These are phyloP conservation scores for Lepus europaeus DNA, from an alignment of 2,113 vertebrate species.

Conservation along the genomic window DNA sequence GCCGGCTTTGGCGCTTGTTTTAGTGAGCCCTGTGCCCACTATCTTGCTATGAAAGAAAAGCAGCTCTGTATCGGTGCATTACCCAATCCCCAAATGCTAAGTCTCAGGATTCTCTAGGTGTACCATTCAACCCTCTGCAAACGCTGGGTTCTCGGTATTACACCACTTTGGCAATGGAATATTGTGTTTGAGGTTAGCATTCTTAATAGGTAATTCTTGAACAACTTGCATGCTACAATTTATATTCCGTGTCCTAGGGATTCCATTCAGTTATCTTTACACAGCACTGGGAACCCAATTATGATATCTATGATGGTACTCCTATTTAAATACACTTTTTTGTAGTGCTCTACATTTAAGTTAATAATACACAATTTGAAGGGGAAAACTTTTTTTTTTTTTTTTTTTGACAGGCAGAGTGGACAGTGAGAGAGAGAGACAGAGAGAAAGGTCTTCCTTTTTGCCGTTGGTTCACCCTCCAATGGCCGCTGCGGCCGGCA, in stretches of 20 bases:
- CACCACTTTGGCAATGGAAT: neutral
- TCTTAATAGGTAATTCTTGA: neutral
- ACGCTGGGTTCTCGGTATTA: neutral
- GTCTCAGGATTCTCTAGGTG: neutral
- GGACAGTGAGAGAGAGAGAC: too few relatives aligned
- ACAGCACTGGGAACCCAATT: too few relatives aligned
- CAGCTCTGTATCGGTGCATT: neutral
- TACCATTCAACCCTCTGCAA: neutral
- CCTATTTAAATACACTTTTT: too few relatives aligned
- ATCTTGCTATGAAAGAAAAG: neutral
- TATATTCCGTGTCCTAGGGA: too few relatives aligned
- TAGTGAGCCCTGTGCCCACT: neutral
- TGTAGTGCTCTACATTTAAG: too few relatives aligned
- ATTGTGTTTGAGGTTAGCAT: neutral
- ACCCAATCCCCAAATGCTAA: neutral
- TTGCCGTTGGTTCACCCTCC: too few relatives aligned
- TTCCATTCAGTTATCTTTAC: too few relatives aligned
- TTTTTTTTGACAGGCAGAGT: neutral
- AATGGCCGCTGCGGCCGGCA: too few relatives aligned
- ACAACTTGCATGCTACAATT: too few relatives aligned
- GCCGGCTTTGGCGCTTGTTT: neutral
- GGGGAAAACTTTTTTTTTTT: neutral
- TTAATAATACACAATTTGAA: too few relatives aligned
- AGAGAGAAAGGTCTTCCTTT: too few relatives aligned
- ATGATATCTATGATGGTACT: too few relatives aligned